phyloP scores from a whole-genome alignment of 2,797 vertebrate genomes.

The Nothura maculosa region DNA sequence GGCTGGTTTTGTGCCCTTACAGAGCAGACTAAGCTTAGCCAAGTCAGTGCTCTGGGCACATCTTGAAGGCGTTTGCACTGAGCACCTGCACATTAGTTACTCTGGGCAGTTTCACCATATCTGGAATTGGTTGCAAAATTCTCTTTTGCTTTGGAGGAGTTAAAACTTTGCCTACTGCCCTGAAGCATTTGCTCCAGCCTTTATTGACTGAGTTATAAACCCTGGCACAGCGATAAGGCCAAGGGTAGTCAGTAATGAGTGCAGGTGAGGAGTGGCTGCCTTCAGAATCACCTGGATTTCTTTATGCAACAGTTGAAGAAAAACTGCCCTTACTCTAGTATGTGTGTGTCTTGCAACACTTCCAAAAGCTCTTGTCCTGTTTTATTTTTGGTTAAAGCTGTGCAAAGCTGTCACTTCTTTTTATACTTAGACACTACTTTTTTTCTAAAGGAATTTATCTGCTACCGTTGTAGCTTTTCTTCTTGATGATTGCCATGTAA shows the following conservation, averaged over 20 bases:
- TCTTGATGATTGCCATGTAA: neutral
- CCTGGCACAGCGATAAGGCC: neutral
- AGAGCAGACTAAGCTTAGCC: neutral
- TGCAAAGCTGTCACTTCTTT: neutral
- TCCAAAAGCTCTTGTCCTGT: neutral
- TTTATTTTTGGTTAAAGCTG: slow-evolving; percentile 5
- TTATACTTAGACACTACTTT: too few species aligned
- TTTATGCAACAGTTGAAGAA: neutral
- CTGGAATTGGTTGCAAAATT: neutral
- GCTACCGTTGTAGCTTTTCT: neutral
- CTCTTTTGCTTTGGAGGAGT: neutral
- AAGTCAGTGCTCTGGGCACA: neutral
- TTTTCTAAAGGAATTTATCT: too few species aligned
- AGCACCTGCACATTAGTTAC: neutral
- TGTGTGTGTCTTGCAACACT: neutral
- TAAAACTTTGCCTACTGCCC: neutral
- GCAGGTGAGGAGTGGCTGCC: neutral
- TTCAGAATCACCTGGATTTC: neutral
- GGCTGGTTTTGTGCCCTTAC: neutral
- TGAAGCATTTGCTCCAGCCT: neutral
- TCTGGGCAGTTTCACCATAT: neutral
- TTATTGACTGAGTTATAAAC: neutral
- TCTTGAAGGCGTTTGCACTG: neutral
- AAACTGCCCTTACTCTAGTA: neutral
- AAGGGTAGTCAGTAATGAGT: neutral